Evolutionary conservation across 2,888 invertebrate genomes (phyloP).

Genomic region (Andrena fulva): DNA sequence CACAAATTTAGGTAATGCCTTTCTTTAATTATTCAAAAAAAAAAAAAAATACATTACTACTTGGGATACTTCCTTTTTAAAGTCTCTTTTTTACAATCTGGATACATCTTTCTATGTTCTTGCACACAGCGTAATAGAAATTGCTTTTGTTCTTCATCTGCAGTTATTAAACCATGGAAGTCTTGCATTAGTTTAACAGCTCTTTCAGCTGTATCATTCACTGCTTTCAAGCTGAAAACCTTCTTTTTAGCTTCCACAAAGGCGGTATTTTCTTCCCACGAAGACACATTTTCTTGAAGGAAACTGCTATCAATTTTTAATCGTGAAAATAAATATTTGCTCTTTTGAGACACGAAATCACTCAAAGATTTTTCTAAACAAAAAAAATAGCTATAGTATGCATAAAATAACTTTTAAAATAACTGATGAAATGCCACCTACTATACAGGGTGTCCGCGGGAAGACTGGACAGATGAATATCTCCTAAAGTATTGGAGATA

Average conservation of each 20-base stretch:
- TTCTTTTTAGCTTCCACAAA: conserved; percentile 60
- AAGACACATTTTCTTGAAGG: conserved; percentile 23
- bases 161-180: conserved; percentile 66
- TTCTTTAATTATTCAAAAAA: too few species aligned
- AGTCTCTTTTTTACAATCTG: too few species aligned
- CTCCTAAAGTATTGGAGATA: too few species aligned
- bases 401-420: too few species aligned
- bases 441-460: too few species aligned
- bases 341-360: conserved; percentile 21
- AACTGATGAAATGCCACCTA: too few species aligned
- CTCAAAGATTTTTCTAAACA: conserved; percentile 18
- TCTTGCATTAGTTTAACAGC: conserved; percentile 69
- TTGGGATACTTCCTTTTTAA: too few species aligned
- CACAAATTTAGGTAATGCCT: too few species aligned
- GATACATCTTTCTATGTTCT: too few species aligned
- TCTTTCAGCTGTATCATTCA: conserved; percentile 68
- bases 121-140: conserved; percentile 61
- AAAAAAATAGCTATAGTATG: not conserved
- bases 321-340: conserved; percentile 24
- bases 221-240: conserved; percentile 49
- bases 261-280: conserved; percentile 53
- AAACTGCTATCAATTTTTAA: conserved; percentile 30
- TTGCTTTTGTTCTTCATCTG: conserved; percentile 70
- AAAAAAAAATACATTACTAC: too few species aligned
- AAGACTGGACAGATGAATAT: too few species aligned